Percentiles rank a stretch among this genome's conserved stretches.
phyloP scores from a whole-genome alignment of 2,113 vertebrate genomes.

The Epinephelus moara region DNA sequence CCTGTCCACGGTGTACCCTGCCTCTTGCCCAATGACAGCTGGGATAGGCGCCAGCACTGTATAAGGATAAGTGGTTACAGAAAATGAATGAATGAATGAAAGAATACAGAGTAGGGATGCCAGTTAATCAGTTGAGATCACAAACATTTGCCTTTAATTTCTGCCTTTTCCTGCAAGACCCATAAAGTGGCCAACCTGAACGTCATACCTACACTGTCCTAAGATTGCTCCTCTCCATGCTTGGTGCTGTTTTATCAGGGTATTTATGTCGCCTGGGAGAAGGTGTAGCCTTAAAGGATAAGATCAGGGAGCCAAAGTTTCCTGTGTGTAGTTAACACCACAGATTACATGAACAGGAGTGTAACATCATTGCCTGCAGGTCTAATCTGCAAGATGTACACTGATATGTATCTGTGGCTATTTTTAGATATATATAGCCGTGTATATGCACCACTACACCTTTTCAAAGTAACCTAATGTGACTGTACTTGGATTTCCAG shows the following conservation, averaged over 20 bases:
- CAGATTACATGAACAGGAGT: conserved; percentile 7
- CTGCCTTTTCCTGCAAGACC: not conserved
- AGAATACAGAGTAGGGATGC: no score
- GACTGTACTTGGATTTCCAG: not conserved
- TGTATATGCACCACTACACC: not conserved
- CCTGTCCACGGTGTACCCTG: no score
- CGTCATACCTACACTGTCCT: not conserved
- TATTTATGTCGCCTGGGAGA: not conserved
- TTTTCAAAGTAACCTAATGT: not conserved
- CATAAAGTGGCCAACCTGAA: no score
- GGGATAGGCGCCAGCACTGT: no score
- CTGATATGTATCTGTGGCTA: conserved; percentile 8
- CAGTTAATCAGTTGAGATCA: not conserved
- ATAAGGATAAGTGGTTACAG: no score
- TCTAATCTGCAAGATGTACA: not conserved
- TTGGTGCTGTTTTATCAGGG: not conserved
- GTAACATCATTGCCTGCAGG: not conserved
- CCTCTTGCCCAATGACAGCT: no score
- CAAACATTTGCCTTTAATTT: not conserved
- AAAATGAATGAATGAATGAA: no score
- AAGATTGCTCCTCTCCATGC: not conserved
- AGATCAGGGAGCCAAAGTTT: not conserved
- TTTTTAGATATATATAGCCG: not conserved
- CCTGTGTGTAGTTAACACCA: not conserved
- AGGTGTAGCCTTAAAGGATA: not conserved